Evolutionary conservation across 2,797 vertebrate genomes (phyloP).

Genomic region (Danio choprae): DNA sequence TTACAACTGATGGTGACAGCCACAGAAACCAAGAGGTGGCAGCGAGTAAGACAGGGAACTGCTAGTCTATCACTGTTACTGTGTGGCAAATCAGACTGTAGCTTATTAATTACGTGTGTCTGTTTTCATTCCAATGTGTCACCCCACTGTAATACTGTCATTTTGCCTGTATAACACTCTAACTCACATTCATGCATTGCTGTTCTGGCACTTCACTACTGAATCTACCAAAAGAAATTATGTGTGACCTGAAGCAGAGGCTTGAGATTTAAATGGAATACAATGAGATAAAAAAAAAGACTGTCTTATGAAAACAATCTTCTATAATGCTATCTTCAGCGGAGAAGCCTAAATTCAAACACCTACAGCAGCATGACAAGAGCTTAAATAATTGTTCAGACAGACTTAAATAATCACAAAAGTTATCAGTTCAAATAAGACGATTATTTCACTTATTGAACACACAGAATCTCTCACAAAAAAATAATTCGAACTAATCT

Average conservation of each 20-base stretch:
- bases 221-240: not conserved
- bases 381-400: not conserved
- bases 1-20: constrained; percentile 11
- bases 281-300: not conserved
- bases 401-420: not conserved
- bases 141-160: not conserved
- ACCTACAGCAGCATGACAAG: not conserved
- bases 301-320: not conserved
- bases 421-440: not conserved
- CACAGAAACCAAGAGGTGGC: not conserved
- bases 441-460: not conserved
- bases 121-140: constrained; percentile 24
- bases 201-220: not conserved
- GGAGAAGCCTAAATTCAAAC: not conserved
- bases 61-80: constrained; percentile 12
- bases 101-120: constrained; percentile 16
- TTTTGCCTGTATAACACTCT: constrained; percentile 18
- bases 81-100: constrained; percentile 16
- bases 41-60: not conserved
- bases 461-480: not conserved
- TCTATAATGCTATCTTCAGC: not conserved
- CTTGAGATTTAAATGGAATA: not conserved
- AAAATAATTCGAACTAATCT: not conserved
- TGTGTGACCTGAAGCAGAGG: not conserved
- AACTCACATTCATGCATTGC: not conserved